Base-by-base conservation (phyloP, 2,797 vertebrate species). In the Macropodus opercularis region DNA sequence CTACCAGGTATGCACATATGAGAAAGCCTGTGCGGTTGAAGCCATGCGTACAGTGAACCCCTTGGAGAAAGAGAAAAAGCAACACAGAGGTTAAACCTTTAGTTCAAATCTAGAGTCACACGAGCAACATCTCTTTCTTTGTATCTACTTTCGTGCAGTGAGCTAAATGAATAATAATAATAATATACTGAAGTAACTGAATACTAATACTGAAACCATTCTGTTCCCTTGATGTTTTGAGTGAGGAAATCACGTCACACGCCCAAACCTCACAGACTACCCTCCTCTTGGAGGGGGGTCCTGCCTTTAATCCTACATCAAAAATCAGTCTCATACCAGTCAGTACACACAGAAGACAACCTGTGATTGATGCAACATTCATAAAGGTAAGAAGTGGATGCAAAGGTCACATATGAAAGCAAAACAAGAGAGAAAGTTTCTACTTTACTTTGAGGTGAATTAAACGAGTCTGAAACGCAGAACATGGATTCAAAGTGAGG, bases 21-120 rank as follows among this genome's bases (percentile, higher is more conserved):
- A 99, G 94, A 85, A 98, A 98, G 75, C 98, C 97, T 11, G 98
- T 99, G 67, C 97, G 93, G 63, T 99, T 99, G 91, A 99, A 99
- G 83, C 98, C 97, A 72, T 99, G 97, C 2, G 97, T 99, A 89
- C 98, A 99, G 86, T 99, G 98, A 86, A 99, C 94, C 90, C 98
- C 97, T 99, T 89, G 49, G 58, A 57, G 21, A 80, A 39, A 51
- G 32, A 15, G 52, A 27, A 39, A 4, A 68, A 53, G 8, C n/a
- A 35, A 8, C 8, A 58, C 12, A 59, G 2, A 21, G 11, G 36
- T 70, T 31, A 63, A 52, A 29, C n/a, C n/a, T n/a, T n/a, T n/a
- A n/a, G n/a, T n/a, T n/a, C n/a, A n/a, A n/a, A n/a, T n/a, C n/a
- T n/a, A n/a, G n/a, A n/a, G n/a, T n/a, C n/a, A n/a, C n/a, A n/a